Conservation (phyloP, 2,113 vertebrate genomes). For the Phrynosoma blainvillii region DNA sequence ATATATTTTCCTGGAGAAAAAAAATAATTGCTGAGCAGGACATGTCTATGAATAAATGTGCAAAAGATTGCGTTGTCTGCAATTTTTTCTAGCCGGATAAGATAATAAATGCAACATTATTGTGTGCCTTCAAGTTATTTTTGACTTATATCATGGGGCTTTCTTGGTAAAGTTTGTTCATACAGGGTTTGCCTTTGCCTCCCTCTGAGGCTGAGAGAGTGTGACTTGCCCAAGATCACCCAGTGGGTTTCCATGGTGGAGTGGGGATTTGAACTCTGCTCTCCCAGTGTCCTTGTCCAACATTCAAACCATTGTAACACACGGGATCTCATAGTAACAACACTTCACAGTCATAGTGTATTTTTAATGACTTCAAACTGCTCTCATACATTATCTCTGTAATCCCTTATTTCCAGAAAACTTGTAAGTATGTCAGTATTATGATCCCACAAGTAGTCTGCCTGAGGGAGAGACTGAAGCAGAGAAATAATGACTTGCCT, state of each 20-base stretch:
- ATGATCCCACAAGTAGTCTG: neutral
- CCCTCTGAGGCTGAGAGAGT: no score
- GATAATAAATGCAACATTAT: neutral
- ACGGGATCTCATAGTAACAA: neutral
- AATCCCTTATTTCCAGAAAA: neutral
- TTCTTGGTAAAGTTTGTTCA: no score
- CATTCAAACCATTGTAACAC: no score
- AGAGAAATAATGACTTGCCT: neutral
- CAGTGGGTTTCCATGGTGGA: no score
- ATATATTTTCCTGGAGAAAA: neutral
- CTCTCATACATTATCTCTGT: neutral
- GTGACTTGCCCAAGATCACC: no score
- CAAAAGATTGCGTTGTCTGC: neutral
- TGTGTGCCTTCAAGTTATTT: no score
- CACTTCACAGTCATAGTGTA: neutral
- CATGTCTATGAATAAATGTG: no score
- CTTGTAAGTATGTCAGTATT: neutral
- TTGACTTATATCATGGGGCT: no score
- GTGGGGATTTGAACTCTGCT: no score
- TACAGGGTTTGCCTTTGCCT: no score
- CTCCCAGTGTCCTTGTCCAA: no score
- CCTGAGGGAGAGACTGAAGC: neutral
- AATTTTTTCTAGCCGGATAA: neutral
- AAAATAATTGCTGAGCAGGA: neutral
- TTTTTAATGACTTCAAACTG: neutral